Conservation (phyloP, 2,113 vertebrate genomes). For the Taurulus bubalis region DNA sequence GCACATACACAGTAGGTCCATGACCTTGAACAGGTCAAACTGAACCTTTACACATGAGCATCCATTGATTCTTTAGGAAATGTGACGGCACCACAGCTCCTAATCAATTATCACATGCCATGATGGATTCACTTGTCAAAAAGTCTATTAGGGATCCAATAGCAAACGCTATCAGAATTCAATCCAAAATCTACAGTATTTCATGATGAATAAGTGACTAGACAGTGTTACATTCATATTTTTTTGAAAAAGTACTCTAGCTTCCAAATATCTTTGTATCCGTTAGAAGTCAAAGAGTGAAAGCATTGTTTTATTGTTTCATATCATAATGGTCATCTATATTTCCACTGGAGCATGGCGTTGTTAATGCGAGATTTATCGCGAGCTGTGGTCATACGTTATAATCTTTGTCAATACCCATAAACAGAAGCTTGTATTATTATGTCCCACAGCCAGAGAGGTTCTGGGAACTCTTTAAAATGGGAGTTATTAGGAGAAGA, state of each 20-base stretch:
- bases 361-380: slow-evolving; percentile 35
- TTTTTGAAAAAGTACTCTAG: not conserved
- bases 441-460: slow-evolving; percentile 41
- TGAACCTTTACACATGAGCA: slow-evolving; percentile 34
- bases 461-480: slow-evolving; percentile 72
- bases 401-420: slow-evolving; percentile 55
- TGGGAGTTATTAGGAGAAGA: slow-evolving; percentile 64
- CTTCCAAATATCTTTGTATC: not conserved
- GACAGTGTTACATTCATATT: not conserved
- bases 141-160: slow-evolving; percentile 37
- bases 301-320: slow-evolving; percentile 22
- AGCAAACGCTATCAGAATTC: slow-evolving; percentile 28
- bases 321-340: not conserved
- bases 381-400: slow-evolving; percentile 16
- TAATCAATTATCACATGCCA: slow-evolving; percentile 48
- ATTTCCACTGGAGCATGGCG: slow-evolving; percentile 10
- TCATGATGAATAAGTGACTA: slow-evolving; percentile 4
- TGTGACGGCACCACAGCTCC: slow-evolving; percentile 28
- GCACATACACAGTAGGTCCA: not conserved
- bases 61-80: slow-evolving; percentile 45
- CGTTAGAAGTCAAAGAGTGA: not conserved
- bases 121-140: slow-evolving; percentile 59
- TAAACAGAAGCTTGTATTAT: slow-evolving; percentile 61
- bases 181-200: slow-evolving; percentile 11
- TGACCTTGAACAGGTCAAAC: slow-evolving; percentile 43